These are phyloP conservation scores for Drosophila oshimai DNA, from an alignment of 1,140 invertebrate genomes.

Conservation along the genomic window DNA sequence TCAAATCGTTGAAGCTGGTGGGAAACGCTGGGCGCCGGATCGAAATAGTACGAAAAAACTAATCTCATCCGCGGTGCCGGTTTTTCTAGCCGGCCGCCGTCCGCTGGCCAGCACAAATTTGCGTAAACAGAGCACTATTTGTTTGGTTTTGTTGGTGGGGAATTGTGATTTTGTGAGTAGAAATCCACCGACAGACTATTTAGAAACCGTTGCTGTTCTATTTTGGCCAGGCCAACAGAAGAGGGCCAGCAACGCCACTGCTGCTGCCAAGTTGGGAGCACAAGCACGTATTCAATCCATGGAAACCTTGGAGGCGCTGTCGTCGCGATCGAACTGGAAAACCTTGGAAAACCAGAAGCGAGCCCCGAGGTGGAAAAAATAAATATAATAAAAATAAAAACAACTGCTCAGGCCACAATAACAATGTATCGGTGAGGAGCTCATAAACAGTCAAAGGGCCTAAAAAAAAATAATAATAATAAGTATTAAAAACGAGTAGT, in stretches of 20 bases:
- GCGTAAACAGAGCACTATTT: conserved; percentile 67
- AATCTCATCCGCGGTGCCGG: conserved; percentile 68
- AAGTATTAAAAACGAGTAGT: neutral
- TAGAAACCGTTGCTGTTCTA: conserved; percentile 80
- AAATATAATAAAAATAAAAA: conserved; percentile 10
- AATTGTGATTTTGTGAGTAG: neutral
- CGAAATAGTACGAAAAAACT: conserved; percentile 81
- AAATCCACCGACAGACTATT: conserved; percentile 40
- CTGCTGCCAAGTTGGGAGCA: conserved; percentile 30
- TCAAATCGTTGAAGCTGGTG: neutral
- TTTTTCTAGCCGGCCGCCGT: conserved; percentile 55
- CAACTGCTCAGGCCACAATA: neutral
- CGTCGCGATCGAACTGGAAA: conserved; percentile 67
- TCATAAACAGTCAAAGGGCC: conserved; percentile 6
- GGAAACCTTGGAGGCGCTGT: conserved; percentile 69
- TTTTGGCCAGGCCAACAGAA: conserved; percentile 79
- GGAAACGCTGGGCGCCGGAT: conserved; percentile 62
- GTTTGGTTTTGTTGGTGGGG: conserved; percentile 19
- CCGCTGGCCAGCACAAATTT: conserved; percentile 48
- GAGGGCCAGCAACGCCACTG: conserved; percentile 30
- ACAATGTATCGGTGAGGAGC: conserved; percentile 1
- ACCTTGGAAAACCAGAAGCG: conserved; percentile 75
- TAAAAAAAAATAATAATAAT: neutral
- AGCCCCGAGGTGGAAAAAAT: conserved; percentile 14
- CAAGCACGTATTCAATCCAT: conserved; percentile 43